These are phyloP conservation scores for Tylochromis polylepis DNA, from an alignment of 2,113 vertebrate species.

Conservation along the genomic window DNA sequence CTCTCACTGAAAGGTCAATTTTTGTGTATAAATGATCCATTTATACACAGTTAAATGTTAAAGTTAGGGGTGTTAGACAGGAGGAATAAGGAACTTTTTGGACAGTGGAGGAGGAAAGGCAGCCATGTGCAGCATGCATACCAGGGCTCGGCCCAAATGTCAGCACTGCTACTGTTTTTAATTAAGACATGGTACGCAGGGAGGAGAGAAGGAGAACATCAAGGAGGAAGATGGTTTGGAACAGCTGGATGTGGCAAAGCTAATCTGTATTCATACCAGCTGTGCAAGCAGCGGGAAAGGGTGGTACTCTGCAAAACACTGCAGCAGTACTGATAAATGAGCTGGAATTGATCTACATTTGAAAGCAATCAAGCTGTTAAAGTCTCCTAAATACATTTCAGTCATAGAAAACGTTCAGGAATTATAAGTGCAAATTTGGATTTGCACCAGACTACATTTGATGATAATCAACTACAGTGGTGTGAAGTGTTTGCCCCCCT, in stretches of 20 bases:
- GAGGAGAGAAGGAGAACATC: constrained; percentile 21
- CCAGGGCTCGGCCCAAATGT: constrained; percentile 21
- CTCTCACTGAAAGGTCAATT: not conserved
- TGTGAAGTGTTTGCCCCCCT: not conserved
- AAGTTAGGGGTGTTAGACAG: not conserved
- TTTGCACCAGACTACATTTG: not conserved
- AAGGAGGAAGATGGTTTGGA: constrained; percentile 35
- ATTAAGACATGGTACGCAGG: constrained; percentile 31
- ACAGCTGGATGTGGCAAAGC: constrained; percentile 48
- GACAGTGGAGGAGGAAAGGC: constrained; percentile 41
- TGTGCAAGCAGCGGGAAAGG: constrained; percentile 20
- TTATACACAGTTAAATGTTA: not conserved
- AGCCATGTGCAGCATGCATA: not conserved
- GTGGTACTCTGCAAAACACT: not conserved
- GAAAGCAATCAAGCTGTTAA: not conserved
- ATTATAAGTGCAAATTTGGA: not conserved
- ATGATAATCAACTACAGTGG: not conserved
- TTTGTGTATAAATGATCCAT: not conserved
- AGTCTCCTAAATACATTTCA: not conserved
- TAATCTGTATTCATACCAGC: constrained; percentile 7
- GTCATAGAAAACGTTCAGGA: not conserved
- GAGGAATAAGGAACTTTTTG: not conserved
- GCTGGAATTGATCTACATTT: not conserved
- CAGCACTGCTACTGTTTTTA: constrained; percentile 48
- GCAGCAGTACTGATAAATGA: not conserved